Conservation (phyloP, 2,797 vertebrate genomes). For the Zenarchopterus dispar region DNA sequence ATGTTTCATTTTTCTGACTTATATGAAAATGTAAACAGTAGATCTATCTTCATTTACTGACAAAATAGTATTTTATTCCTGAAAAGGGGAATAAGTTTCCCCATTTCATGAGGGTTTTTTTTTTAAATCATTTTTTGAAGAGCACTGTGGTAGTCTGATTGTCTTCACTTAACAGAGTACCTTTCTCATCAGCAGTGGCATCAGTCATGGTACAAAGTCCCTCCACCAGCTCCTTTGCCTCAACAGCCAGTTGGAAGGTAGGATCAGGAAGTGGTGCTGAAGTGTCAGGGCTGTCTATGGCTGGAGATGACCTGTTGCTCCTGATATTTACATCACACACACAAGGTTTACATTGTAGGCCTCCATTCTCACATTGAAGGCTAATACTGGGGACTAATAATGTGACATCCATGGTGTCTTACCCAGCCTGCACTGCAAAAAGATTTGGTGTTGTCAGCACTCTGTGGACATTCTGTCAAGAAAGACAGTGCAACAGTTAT, state of each 20-base stretch:
- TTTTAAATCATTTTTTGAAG: no score
- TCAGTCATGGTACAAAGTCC: conserved; percentile 45
- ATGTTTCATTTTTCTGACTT: no score
- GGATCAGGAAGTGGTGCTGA: conserved; percentile 76
- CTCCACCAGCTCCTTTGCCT: conserved; percentile 86
- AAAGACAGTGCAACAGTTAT: not conserved
- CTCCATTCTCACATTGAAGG: not conserved
- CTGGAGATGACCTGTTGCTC: conserved; percentile 58
- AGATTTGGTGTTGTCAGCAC: conserved; percentile 81
- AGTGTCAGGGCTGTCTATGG: conserved; percentile 61
- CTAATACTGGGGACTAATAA: not conserved
- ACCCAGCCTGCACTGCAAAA: conserved; percentile 82
- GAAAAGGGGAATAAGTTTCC: no score
- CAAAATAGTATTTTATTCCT: no score
- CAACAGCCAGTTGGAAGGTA: conserved; percentile 82
- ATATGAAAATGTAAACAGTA: no score
- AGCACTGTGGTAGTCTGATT: not conserved
- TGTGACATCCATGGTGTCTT: conserved; percentile 35
- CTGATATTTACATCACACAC: conserved; percentile 28
- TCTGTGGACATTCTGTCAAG: conserved; percentile 88
- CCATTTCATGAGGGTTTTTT: no score
- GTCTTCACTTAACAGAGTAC: conserved; percentile 19
- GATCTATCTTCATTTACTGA: no score
- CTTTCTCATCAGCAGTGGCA: conserved; percentile 55
- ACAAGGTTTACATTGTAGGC: not conserved